Evolutionary conservation across 2,113 vertebrate species (phyloP).

Genomic region (Edolisoma coerulescens): DNA sequence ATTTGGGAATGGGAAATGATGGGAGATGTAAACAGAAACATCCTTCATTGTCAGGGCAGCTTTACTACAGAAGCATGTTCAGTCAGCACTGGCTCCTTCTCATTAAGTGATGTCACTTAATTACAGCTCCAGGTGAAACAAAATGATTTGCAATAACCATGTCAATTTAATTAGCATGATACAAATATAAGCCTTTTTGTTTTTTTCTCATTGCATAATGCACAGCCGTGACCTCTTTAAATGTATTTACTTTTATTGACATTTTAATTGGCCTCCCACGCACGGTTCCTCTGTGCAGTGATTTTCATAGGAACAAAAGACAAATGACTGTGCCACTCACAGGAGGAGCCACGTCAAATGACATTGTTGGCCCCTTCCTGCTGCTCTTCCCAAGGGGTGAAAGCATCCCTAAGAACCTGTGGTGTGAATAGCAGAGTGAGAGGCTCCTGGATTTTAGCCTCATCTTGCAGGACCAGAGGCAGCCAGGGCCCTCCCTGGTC

Average conservation of each 20-base stretch:
- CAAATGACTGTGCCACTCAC: neutral
- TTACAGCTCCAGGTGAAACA: slow-evolving; percentile 22
- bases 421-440: neutral
- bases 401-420: neutral
- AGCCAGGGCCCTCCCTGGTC: neutral
- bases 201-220: neutral
- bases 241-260: slow-evolving; percentile 18
- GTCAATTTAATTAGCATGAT: slow-evolving; percentile 33
- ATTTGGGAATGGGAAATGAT: neutral
- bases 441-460: accelerated
- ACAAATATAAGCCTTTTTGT: neutral
- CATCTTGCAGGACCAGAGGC: neutral
- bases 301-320: neutral
- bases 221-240: neutral
- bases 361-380: neutral
- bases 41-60: neutral
- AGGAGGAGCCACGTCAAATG: neutral
- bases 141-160: slow-evolving; percentile 13
- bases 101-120: slow-evolving; percentile 24
- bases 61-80: neutral
- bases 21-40: slow-evolving; percentile 2
- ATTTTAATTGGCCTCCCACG: neutral
- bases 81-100: neutral
- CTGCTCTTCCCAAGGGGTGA: neutral
- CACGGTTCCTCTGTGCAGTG: neutral